Conservation (phyloP, 2,888 invertebrate species). For the Metalampra italica region DNA sequence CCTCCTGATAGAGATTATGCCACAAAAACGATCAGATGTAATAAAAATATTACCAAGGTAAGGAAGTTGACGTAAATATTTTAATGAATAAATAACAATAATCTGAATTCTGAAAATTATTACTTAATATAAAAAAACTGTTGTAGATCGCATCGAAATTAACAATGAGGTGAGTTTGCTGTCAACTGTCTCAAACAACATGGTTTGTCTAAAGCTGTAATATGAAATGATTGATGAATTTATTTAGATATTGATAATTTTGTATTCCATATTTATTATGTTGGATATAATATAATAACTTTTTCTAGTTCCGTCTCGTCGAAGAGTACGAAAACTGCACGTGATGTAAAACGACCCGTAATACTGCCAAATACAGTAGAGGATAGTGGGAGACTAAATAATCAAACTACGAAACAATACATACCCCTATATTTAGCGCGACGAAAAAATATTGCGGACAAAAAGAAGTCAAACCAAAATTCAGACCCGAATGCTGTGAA, state of each 20-base stretch:
- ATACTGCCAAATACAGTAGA: conserved; percentile 17
- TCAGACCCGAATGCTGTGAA: conserved; percentile 18
- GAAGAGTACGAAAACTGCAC: conserved; percentile 32
- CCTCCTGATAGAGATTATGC: neutral
- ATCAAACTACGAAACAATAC: conserved; percentile 27
- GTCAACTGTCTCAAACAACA: conserved; percentile 1
- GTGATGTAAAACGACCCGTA: conserved; percentile 23
- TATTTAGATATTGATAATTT: neutral
- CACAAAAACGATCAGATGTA: conserved; percentile 1
- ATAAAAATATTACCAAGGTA: conserved; percentile 32
- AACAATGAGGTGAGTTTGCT: conserved; percentile 32
- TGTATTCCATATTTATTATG: neutral
- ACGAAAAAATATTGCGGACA: conserved; percentile 15
- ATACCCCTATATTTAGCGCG: conserved; percentile 38
- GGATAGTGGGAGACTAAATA: conserved; percentile 19
- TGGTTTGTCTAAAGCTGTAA: neutral
- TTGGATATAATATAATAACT: neutral
- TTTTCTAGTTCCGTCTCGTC: conserved; percentile 34
- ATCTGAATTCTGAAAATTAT: too few species aligned
- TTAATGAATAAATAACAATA: too few species aligned
- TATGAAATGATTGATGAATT: neutral
- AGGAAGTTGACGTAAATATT: neutral
- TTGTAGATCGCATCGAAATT: conserved; percentile 48
- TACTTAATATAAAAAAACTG: neutral
- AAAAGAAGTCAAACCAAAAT: conserved; percentile 24